phyloP scores from a whole-genome alignment of 2,888 invertebrate species.

The Eupithecia subumbrata region DNA sequence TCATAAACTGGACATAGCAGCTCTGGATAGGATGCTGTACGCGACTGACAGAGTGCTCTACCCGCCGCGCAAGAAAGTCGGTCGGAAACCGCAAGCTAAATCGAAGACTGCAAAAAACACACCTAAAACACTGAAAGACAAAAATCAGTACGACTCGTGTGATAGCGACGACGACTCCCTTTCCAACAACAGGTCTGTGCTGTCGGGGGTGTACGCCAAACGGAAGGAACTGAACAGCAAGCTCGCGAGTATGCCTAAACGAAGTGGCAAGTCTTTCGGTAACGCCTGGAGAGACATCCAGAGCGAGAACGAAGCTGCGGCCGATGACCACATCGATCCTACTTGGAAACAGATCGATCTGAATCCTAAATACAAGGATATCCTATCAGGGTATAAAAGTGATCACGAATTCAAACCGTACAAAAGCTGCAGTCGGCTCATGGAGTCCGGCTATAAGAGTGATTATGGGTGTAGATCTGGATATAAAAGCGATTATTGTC shows the following conservation, averaged over 20 bases:
- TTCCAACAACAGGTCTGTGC: constrained; percentile 70
- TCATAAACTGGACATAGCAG: constrained; percentile 81
- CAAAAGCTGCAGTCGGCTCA: constrained; percentile 80
- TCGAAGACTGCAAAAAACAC: constrained; percentile 65
- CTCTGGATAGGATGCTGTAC: constrained; percentile 87
- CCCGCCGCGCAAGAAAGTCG: constrained; percentile 90
- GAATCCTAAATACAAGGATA: constrained; percentile 85
- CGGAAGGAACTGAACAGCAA: constrained; percentile 80
- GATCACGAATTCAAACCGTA: constrained; percentile 82
- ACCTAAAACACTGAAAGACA: constrained; percentile 75
- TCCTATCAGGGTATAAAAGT: constrained; percentile 85
- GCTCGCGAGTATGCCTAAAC: constrained; percentile 70
- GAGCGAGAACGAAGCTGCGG: constrained; percentile 80
- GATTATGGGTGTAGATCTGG: constrained; percentile 84
- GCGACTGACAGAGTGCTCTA: constrained; percentile 90
- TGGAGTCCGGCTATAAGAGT: constrained; percentile 85
- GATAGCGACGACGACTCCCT: constrained; percentile 73
- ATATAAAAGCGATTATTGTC: constrained; percentile 78
- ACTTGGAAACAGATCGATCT: constrained; percentile 87
- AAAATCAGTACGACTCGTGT: constrained; percentile 76
- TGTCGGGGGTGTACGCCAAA: constrained; percentile 81
- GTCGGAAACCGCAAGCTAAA: constrained; percentile 84
- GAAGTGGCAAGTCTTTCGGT: constrained; percentile 69
- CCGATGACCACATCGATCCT: constrained; percentile 84
- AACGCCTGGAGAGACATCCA: constrained; percentile 78